These are phyloP conservation scores for Diabrotica undecimpunctata DNA, from an alignment of 1,140 invertebrate species.

Conservation along the genomic window DNA sequence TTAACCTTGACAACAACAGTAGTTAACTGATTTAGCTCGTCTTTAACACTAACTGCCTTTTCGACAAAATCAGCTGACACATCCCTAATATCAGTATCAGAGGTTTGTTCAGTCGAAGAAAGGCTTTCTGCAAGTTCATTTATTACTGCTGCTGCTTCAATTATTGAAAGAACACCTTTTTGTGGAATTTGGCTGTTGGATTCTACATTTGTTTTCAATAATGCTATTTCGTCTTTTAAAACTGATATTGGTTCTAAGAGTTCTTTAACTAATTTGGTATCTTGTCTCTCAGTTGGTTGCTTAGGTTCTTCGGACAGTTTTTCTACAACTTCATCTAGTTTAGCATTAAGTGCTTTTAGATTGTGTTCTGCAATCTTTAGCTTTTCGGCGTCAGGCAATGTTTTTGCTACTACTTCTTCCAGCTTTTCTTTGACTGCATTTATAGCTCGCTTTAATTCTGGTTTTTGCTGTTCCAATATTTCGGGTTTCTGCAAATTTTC, in stretches of 20 bases:
- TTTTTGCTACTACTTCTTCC: neutral
- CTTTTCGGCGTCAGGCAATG: conserved; percentile 11
- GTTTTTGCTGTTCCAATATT: conserved; percentile 21
- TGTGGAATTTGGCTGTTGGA: neutral
- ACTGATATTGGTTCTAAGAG: neutral
- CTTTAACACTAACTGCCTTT: neutral
- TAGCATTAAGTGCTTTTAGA: neutral
- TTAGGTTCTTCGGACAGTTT: neutral
- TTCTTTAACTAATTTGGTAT: neutral
- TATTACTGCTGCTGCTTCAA: neutral
- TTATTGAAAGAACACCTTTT: neutral
- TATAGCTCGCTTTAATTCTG: conserved; percentile 22
- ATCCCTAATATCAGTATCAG: neutral
- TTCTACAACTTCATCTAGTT: conserved; percentile 8
- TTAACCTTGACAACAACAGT: conserved; percentile 21
- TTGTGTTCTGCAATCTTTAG: neutral
- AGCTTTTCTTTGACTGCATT: neutral
- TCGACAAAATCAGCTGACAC: neutral
- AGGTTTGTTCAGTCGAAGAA: neutral
- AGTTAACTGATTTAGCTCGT: conserved; percentile 19
- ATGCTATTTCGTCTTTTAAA: neutral
- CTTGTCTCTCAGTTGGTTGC: neutral
- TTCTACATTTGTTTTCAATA: neutral
- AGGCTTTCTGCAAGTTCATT: neutral
- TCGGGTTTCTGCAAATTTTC: conserved; percentile 17